Percentiles rank a stretch among this genome's conserved stretches.
These are phyloP conservation scores for Chitala chitala DNA, from an alignment of 2,113 vertebrate species.

Conservation along the genomic window DNA sequence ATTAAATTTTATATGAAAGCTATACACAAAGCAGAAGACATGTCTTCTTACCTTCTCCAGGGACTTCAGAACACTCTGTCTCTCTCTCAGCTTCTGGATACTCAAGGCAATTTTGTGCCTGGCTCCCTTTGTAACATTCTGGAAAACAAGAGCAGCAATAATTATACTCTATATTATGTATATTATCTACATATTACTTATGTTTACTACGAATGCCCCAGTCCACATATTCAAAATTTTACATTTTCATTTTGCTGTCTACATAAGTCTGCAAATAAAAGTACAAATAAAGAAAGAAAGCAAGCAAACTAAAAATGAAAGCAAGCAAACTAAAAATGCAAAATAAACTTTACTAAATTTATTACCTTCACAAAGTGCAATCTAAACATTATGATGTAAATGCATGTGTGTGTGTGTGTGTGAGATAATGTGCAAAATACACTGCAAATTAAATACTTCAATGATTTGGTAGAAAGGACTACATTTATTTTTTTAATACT, in stretches of 20 bases:
- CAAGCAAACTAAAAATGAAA: background rate
- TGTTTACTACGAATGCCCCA: background rate
- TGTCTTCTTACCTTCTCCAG: slow-evolving; percentile 78
- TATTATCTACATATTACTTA: background rate
- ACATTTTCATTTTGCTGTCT: no score
- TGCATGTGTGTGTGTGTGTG: no score
- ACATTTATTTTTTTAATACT: no score
- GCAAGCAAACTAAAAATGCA: background rate
- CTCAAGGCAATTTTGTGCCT: slow-evolving; percentile 91
- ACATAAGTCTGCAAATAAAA: no score
- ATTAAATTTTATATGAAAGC: background rate
- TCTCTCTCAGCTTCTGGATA: slow-evolving; percentile 86
- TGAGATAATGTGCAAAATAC: no score
- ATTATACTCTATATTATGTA: background rate
- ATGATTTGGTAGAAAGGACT: no score
- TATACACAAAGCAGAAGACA: background rate
- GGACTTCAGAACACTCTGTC: slow-evolving; percentile 81
- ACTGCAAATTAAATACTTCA: no score
- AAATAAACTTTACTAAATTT: no score
- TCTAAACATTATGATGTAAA: background rate
- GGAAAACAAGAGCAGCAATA: slow-evolving; percentile 11
- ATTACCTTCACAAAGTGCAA: no score
- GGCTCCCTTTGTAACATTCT: slow-evolving; percentile 94
- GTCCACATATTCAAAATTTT: no score
- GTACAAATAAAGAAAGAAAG: background rate